Evolutionary conservation across 2,888 invertebrate genomes (phyloP).

Genomic region (Andrena praecox): DNA sequence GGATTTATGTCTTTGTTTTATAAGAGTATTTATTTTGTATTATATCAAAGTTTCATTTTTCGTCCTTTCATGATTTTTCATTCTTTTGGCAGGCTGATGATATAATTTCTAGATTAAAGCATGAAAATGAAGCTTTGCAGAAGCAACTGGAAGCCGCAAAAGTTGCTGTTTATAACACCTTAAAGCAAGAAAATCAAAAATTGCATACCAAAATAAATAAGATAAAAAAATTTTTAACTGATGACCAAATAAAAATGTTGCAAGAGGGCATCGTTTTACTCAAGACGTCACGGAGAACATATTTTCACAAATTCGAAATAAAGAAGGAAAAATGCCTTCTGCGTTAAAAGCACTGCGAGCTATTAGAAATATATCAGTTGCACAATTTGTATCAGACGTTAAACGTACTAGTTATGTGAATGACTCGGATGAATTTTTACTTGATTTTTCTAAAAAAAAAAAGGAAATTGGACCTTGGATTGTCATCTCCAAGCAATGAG

Average conservation of each 20-base stretch:
- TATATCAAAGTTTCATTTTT: neutral
- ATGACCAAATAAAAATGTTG: constrained; percentile 36
- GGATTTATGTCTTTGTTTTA: neutral
- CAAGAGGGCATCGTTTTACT: constrained; percentile 1
- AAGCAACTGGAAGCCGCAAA: neutral
- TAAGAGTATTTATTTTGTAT: neutral
- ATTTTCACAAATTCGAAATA: no score
- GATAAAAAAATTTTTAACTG: neutral
- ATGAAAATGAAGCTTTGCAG: neutral
- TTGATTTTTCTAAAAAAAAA: no score
- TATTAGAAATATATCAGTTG: no score
- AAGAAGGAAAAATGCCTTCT: no score
- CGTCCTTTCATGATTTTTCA: neutral
- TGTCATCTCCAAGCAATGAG: no score
- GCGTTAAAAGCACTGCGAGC: no score
- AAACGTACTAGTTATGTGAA: no score
- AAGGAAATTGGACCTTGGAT: no score
- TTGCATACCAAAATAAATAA: neutral
- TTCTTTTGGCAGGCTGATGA: neutral
- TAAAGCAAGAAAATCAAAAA: neutral
- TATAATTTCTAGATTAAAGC: neutral
- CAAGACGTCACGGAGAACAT: no score
- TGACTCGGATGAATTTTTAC: no score
- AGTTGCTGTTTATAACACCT: neutral
- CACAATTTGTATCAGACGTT: no score